Evolutionary conservation across 2,888 invertebrate species (phyloP).

Genomic region (Syritta pipiens): DNA sequence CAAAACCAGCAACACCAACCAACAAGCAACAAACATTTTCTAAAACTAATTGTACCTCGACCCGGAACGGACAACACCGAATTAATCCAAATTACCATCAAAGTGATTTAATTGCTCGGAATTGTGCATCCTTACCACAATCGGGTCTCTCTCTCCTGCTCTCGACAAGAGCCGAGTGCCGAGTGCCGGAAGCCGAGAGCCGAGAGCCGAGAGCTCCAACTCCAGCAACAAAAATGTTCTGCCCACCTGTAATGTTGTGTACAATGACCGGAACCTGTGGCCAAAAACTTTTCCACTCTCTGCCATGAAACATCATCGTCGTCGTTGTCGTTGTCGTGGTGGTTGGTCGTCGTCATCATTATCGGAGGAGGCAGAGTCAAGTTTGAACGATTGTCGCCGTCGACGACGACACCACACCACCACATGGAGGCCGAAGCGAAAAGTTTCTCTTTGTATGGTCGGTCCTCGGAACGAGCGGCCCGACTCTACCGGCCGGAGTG

Average conservation of each 20-base stretch:
- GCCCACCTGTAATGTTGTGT: slow-evolving; percentile 69
- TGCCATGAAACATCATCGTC: slow-evolving; percentile 63
- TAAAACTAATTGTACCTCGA: slow-evolving; percentile 77
- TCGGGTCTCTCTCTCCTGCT: slow-evolving; percentile 69
- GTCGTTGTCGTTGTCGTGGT: background rate
- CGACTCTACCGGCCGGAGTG: background rate
- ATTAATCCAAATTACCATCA: slow-evolving; percentile 80
- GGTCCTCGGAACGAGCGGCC: background rate
- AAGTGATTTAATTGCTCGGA: slow-evolving; percentile 80
- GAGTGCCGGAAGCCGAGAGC: too few relatives aligned
- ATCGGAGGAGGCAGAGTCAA: slow-evolving; percentile 29
- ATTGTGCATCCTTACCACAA: slow-evolving; percentile 76
- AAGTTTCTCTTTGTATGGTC: slow-evolving; percentile 18
- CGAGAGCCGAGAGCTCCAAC: too few relatives aligned
- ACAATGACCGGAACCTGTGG: slow-evolving; percentile 55
- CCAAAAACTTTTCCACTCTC: slow-evolving; percentile 63
- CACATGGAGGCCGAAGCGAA: slow-evolving; percentile 5
- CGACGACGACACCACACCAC: slow-evolving; percentile 1
- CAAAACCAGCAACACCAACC: slow-evolving; percentile 50
- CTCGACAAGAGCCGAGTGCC: too few relatives aligned
- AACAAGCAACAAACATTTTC: slow-evolving; percentile 68
- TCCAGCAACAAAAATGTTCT: slow-evolving; percentile 1
- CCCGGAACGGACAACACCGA: slow-evolving; percentile 77
- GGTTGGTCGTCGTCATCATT: background rate
- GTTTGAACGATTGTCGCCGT: slow-evolving; percentile 65